Conservation (phyloP, 2,797 vertebrate genomes). For the Bradypodion pumilum region DNA sequence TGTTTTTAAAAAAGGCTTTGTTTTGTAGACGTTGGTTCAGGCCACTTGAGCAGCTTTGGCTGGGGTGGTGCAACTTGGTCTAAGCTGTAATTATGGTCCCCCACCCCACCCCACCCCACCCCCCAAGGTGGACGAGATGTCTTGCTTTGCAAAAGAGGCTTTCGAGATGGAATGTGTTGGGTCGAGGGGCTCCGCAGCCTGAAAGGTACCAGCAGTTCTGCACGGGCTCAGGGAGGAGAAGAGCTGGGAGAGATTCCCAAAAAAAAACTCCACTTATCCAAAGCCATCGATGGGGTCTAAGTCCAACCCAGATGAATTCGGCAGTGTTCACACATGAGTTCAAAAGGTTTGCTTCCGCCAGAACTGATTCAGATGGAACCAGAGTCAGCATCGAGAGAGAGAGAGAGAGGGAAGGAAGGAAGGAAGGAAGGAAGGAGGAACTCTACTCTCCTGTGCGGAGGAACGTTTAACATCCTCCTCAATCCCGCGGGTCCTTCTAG, state of each 20-base stretch:
- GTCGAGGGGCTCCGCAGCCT: neutral
- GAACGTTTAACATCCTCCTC: neutral
- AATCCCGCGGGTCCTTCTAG: neutral
- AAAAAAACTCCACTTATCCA: neutral
- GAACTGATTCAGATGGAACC: neutral
- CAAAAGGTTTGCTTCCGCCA: neutral
- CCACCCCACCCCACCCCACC: too few relatives aligned
- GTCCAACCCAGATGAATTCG: neutral
- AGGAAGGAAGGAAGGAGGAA: too few relatives aligned
- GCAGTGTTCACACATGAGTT: neutral
- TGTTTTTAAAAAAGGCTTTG: slow-evolving; percentile 6
- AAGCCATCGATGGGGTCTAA: neutral
- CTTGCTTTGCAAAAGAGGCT: neutral
- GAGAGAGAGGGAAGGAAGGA: too few relatives aligned
- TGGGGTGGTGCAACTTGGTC: neutral
- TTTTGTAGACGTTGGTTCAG: neutral
- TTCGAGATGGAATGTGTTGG: slow-evolving; percentile 7
- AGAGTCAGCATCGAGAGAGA: slow-evolving; percentile 2
- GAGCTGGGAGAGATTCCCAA: neutral
- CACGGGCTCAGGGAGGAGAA: neutral
- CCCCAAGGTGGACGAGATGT: neutral
- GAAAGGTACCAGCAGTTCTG: slow-evolving; percentile 8
- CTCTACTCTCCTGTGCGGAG: neutral
- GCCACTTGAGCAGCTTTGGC: neutral
- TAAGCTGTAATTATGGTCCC: neutral